These are phyloP conservation scores for Indicator indicator DNA, from an alignment of 2,113 vertebrate genomes.

Conservation along the genomic window DNA sequence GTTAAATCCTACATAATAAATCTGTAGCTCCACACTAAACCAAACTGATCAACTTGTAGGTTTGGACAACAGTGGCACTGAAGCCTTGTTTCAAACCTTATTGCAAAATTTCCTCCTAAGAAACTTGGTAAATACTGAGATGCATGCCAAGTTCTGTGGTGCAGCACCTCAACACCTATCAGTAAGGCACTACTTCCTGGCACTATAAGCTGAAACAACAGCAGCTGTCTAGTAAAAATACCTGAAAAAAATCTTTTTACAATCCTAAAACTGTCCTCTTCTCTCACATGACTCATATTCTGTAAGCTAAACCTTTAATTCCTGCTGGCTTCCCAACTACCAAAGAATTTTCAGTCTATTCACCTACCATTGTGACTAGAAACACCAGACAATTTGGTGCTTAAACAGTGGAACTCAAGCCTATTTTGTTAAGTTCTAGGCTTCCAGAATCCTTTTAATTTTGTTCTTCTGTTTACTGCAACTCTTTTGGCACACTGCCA, in stretches of 20 bases:
- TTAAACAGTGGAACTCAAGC: not conserved
- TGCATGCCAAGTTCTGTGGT: rapidly evolving
- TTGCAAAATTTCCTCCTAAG: not conserved
- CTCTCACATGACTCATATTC: not conserved
- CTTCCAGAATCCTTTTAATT: constrained; percentile 3
- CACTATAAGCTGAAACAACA: not conserved
- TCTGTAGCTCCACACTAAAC: not conserved
- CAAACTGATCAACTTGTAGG: not conserved
- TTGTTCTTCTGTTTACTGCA: not conserved
- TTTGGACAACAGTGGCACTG: rapidly evolving
- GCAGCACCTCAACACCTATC: not conserved
- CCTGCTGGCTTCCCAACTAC: not conserved
- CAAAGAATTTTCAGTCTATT: not conserved
- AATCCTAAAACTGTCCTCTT: not conserved
- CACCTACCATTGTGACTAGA: not conserved
- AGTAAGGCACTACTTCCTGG: not conserved
- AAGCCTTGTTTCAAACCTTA: not conserved
- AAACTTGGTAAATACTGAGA: not conserved
- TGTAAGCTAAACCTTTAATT: not conserved
- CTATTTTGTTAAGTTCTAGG: not conserved
- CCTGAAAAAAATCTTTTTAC: not conserved
- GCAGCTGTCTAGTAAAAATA: not conserved
- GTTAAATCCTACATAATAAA: not conserved
- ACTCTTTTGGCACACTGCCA: not conserved
- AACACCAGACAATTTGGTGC: not conserved